Percentiles rank a stretch among this genome's conserved stretches.
These are phyloP conservation scores for Ephestia elutella DNA, from an alignment of 1,140 invertebrate genomes.

Conservation along the genomic window DNA sequence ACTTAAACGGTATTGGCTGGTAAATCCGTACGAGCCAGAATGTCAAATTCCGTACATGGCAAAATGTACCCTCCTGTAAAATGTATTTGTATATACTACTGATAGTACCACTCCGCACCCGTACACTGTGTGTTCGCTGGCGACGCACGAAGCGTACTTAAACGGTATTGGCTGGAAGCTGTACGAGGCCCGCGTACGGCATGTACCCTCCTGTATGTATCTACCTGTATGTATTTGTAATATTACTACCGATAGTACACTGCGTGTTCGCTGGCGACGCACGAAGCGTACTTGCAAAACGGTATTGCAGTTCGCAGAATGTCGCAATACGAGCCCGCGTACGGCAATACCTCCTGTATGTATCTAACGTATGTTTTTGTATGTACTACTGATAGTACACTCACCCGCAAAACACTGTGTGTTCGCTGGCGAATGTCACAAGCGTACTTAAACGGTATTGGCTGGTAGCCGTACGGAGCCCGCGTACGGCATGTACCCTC, in stretches of 20 bases:
- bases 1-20: not conserved
- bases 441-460: conserved; percentile 71
- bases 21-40: too few relatives aligned
- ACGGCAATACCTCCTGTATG: too few relatives aligned
- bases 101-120: conserved; percentile 46
- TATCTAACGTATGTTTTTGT: too few relatives aligned
- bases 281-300: not conserved
- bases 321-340: too few relatives aligned
- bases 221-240: too few relatives aligned
- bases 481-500: too few relatives aligned
- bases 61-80: too few relatives aligned
- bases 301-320: too few relatives aligned
- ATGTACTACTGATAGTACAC: conserved; percentile 14
- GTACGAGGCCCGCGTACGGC: too few relatives aligned
- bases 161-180: conserved; percentile 71
- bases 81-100: too few relatives aligned
- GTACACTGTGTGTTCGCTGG: conserved; percentile 69
- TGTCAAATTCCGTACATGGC: too few relatives aligned
- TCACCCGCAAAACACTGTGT: conserved; percentile 70
- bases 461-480: conserved; percentile 69
- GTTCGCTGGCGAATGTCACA: conserved; percentile 65
- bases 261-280: not conserved
- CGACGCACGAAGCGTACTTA: conserved; percentile 65
- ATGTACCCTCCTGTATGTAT: too few relatives aligned
- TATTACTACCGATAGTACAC: not conserved